phyloP scores from a whole-genome alignment of 2,113 vertebrate species.

The Mustela lutreola region DNA sequence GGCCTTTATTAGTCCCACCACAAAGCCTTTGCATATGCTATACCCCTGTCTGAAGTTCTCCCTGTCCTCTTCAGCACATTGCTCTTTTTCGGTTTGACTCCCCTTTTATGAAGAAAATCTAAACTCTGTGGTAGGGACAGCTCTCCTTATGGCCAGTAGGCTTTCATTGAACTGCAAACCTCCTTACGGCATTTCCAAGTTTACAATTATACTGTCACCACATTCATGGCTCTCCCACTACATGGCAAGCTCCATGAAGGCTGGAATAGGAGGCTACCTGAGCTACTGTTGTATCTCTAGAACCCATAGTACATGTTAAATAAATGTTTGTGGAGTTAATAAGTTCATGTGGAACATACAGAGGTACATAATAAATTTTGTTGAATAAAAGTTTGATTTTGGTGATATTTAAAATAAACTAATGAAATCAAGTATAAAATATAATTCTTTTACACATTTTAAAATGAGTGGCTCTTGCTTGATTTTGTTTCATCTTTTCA shows the following conservation, averaged over 20 bases:
- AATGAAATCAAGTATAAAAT: background rate
- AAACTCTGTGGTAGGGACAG: background rate
- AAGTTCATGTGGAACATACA: background rate
- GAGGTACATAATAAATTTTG: background rate
- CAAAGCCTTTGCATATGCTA: background rate
- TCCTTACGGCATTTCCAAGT: background rate
- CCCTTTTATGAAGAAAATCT: background rate
- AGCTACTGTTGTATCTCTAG: background rate
- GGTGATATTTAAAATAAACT: conserved; percentile 50
- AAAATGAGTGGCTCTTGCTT: background rate
- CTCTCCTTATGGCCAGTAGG: background rate
- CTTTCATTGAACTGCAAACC: background rate
- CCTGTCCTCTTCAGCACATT: background rate
- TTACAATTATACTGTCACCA: background rate
- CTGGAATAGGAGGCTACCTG: background rate
- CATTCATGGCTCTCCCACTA: too few species aligned
- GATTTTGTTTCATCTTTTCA: conserved; percentile 18
- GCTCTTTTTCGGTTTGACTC: background rate
- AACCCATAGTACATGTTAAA: background rate
- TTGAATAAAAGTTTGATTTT: background rate
- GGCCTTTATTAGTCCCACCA: background rate
- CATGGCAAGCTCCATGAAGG: background rate
- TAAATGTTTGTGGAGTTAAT: conserved; percentile 20
- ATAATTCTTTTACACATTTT: background rate
- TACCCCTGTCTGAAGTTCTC: background rate